Evolutionary conservation across 1,140 invertebrate species (phyloP).

Genomic region (Agraylea sexmaculata): DNA sequence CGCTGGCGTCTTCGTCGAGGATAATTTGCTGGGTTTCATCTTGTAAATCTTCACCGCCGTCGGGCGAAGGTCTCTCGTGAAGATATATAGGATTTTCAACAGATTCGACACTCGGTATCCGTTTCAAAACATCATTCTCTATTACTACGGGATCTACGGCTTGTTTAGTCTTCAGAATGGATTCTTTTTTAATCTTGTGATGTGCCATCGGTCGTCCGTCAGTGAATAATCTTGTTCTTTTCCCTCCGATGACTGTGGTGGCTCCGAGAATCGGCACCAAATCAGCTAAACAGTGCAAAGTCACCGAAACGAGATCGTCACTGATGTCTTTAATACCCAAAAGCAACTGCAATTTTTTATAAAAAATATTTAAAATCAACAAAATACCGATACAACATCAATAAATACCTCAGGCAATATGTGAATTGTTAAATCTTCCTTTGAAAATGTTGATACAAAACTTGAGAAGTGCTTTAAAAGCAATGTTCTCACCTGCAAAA

Average conservation of each 20-base stretch:
- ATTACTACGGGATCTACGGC: conserved; percentile 9
- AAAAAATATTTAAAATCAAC: conserved; percentile 4
- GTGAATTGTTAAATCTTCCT: conserved; percentile 53
- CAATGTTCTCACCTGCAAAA: conserved; percentile 44
- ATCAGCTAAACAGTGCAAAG: conserved; percentile 64
- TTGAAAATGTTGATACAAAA: conserved; percentile 55
- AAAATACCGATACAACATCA: conserved; percentile 4
- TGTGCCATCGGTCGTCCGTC: conserved; percentile 56
- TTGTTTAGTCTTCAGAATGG: conserved; percentile 8
- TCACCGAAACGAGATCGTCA: conserved; percentile 65
- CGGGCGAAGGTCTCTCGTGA: conserved; percentile 63
- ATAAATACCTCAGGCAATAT: conserved; percentile 57
- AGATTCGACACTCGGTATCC: conserved; percentile 16
- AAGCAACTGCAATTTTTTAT: conserved; percentile 52
- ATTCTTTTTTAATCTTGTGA: conserved; percentile 17
- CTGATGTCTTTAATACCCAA: conserved; percentile 73
- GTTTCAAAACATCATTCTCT: conserved; percentile 15
- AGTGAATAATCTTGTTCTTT: conserved; percentile 65
- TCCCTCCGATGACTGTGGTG: conserved; percentile 66
- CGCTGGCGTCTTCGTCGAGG: conserved; percentile 21
- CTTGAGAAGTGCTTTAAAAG: conserved; percentile 59
- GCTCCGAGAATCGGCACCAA: conserved; percentile 72
- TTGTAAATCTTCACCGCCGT: conserved; percentile 64
- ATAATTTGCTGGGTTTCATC: conserved; percentile 29
- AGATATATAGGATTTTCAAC: conserved; percentile 37